Conservation (phyloP, 1,140 invertebrate genomes). For the Drosophila nigrodunni region DNA sequence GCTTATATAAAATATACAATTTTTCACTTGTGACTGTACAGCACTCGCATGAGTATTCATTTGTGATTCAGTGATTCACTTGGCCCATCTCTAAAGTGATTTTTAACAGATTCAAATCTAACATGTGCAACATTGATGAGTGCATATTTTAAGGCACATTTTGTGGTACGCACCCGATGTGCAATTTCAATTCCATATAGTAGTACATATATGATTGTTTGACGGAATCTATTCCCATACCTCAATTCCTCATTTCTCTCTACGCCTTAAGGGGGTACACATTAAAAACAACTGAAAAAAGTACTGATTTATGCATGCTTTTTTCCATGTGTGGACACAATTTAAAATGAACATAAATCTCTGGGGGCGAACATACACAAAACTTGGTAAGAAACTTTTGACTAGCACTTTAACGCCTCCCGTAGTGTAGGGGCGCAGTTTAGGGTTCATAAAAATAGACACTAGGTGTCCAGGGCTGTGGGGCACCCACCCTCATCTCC, state of each 20-base stretch:
- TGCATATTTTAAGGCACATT: constrained; percentile 42
- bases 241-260: not conserved
- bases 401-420: constrained; percentile 55
- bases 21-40: not conserved
- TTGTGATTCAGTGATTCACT: constrained; percentile 3
- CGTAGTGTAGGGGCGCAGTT: constrained; percentile 5
- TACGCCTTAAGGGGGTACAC: not conserved
- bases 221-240: not conserved
- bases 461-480: constrained; percentile 66
- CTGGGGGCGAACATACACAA: constrained; percentile 10
- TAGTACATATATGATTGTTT: constrained; percentile 11
- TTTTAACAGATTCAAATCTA: constrained; percentile 26
- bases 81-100: constrained; percentile 4
- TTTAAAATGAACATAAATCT: constrained; percentile 8
- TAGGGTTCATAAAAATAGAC: constrained; percentile 71
- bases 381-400: constrained; percentile 41
- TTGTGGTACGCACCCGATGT: not conserved
- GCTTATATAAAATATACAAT: constrained; percentile 33
- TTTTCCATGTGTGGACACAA: not conserved
- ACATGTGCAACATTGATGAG: constrained; percentile 29
- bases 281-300: constrained; percentile 8
- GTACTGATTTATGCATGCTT: constrained; percentile 7
- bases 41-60: not conserved
- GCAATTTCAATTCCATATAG: constrained; percentile 22
- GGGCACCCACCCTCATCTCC: constrained; percentile 55